Conservation (phyloP, 2,113 vertebrate species). For the Pygoscelis antarcticus region DNA sequence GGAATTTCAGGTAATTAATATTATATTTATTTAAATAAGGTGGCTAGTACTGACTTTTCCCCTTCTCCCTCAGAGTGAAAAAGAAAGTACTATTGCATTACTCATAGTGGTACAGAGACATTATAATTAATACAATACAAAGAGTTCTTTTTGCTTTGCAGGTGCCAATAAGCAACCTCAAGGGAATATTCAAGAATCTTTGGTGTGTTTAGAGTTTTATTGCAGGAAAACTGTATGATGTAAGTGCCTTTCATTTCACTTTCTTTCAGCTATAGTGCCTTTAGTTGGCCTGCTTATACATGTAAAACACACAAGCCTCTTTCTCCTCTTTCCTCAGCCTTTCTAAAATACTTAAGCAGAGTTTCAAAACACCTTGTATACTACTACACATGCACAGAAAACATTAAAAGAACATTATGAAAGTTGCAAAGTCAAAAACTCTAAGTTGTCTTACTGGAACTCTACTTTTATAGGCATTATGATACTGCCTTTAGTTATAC, state of each 20-base stretch:
- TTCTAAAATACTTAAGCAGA: background rate
- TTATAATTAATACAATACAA: conserved; percentile 3
- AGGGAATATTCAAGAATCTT: conserved; percentile 13
- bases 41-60: background rate
- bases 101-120: background rate
- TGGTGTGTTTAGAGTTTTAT: background rate
- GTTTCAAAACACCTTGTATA: background rate
- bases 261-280: background rate
- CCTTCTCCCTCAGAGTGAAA: background rate
- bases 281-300: background rate
- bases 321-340: background rate
- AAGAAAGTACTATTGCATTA: background rate
- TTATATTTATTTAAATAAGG: background rate
- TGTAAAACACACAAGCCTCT: background rate
- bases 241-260: conserved; percentile 5
- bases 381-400: background rate
- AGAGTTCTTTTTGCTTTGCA: conserved; percentile 33
- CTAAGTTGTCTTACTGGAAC: background rate
- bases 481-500: background rate
- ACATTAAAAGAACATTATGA: background rate
- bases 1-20: background rate
- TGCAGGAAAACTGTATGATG: conserved; percentile 11
- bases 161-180: conserved; percentile 24
- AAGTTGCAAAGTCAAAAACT: background rate
- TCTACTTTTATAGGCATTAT: background rate